Evolutionary conservation across 2,797 vertebrate genomes (phyloP), one percentile per base, ranked within the genome.

Genomic region (Neosilurus hyrtlii): DNA sequence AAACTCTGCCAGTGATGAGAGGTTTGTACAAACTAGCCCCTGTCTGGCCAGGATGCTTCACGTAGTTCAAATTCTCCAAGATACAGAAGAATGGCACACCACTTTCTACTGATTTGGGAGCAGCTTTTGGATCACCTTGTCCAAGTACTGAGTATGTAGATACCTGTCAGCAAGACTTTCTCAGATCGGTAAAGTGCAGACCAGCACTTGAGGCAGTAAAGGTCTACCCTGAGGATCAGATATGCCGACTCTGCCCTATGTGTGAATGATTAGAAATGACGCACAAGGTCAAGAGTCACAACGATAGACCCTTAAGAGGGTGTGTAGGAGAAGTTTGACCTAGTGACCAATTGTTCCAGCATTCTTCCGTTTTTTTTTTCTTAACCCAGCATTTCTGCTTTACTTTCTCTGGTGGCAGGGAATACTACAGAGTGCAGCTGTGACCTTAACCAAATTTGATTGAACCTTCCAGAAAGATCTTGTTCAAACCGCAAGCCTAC

Each of bases 261-360:
- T 87, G 74, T 83, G 72, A 56, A 26, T 54, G 68, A 89, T 90
- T 86, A 88, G 73, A 57, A 65, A 75, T 67, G 84, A 87, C 85
- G 83, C 85, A 85, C 62, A 18, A 84, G 86, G 88, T 87, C 86
- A 87, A 83, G 87, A 80, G 86, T 90, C 85, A 86, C 65, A 52
- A 30, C 9, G 85, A 82, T 72, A 80, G 75, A 85, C 79, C 76
- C n/a, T 65, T 37, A 56, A 73, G 56, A 24, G 54, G 30, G 72
- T 62, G 62, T 51, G 57, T 52, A 57, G 18, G 54, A 49, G 73
- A 78, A 65, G 20, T 78, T 75, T 85, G 83, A 82, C 85, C 85
- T 35, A 70, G 30, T 76, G 68, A 81, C 68, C 71, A 70, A 74
- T 59, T n/a, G 59, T 82, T 73, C 49, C 75, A 80, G 52, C 68